Percentiles rank a stretch among this genome's conserved stretches.
These are phyloP conservation scores for Drosophila demipolita DNA, from an alignment of 2,888 invertebrate genomes.

Conservation along the genomic window DNA sequence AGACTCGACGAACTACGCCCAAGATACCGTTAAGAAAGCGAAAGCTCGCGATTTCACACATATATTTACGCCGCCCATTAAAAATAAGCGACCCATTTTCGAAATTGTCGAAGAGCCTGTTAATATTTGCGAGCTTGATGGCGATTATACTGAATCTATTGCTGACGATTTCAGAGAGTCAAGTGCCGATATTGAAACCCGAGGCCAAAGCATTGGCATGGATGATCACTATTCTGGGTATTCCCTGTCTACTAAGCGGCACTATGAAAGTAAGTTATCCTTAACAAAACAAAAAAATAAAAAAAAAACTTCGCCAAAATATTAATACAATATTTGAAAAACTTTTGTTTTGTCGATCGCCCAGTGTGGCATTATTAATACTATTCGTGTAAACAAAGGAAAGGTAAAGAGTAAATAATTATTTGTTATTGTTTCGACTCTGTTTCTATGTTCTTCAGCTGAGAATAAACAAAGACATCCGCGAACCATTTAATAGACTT, in stretches of 20 bases:
- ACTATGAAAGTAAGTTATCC: slow-evolving; percentile 81
- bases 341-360: slow-evolving; percentile 12
- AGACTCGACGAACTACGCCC: slow-evolving; percentile 84
- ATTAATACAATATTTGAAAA: slow-evolving; percentile 3
- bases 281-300: slow-evolving; percentile 1
- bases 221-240: slow-evolving; percentile 86
- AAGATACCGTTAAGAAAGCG: slow-evolving; percentile 85
- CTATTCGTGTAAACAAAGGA: slow-evolving; percentile 1
- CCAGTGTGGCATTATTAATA: slow-evolving; percentile 18
- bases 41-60: slow-evolving; percentile 84
- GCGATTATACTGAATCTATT: slow-evolving; percentile 81
- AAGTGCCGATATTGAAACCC: slow-evolving; percentile 79
- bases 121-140: slow-evolving; percentile 61
- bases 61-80: slow-evolving; percentile 84
- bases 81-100: slow-evolving; percentile 82
- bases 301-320: not conserved
- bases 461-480: not conserved
- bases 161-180: slow-evolving; percentile 82
- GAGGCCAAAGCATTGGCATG: slow-evolving; percentile 81
- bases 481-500: slow-evolving; percentile 1
- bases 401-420: not conserved
- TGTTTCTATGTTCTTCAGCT: not conserved
- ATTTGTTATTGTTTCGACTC: not conserved
- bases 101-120: slow-evolving; percentile 84
- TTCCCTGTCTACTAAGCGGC: slow-evolving; percentile 88